Evolutionary conservation across 2,113 vertebrate species (phyloP).

Genomic region (Pandion haliaetus): DNA sequence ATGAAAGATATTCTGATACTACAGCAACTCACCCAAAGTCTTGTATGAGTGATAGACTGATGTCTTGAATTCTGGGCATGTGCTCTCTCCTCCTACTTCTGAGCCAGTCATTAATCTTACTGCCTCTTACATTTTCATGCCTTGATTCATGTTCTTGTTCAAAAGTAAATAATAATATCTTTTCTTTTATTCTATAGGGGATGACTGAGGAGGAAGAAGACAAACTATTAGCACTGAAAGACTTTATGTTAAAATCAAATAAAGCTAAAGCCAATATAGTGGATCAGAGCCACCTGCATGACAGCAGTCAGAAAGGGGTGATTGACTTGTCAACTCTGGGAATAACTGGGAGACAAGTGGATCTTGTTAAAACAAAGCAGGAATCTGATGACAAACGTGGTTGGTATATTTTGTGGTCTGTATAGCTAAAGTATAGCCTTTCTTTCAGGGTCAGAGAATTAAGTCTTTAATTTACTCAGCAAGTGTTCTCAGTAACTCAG

Average conservation of each 20-base stretch:
- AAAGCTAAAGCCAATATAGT: conserved; percentile 95
- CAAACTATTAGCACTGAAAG: conserved; percentile 93
- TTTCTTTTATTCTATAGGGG: conserved; percentile 75
- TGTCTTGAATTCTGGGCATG: neutral
- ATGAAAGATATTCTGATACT: neutral
- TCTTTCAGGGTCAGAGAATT: neutral
- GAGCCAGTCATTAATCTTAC: neutral
- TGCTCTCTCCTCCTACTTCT: neutral
- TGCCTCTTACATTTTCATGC: neutral
- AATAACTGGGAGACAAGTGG: conserved; percentile 90
- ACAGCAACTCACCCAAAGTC: neutral
- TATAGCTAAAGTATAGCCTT: neutral
- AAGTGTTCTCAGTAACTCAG: neutral
- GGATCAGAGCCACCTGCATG: conserved; percentile 89
- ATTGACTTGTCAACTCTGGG: conserved; percentile 88
- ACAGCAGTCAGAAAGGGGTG: conserved; percentile 84
- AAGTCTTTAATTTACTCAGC: neutral
- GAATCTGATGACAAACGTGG: conserved; percentile 94
- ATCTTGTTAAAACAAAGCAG: conserved; percentile 90
- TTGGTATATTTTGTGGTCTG: conserved; percentile 48
- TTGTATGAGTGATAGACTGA: neutral
- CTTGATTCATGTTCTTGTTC: neutral
- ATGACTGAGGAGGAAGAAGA: conserved; percentile 98
- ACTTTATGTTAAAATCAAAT: conserved; percentile 98
- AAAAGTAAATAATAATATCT: neutral